A percentile compares a stretch with the other conserved stretches of the same genome.
These are phyloP conservation scores for Cebus imitator DNA, from an alignment of 2,113 vertebrate species.

Conservation along the genomic window DNA sequence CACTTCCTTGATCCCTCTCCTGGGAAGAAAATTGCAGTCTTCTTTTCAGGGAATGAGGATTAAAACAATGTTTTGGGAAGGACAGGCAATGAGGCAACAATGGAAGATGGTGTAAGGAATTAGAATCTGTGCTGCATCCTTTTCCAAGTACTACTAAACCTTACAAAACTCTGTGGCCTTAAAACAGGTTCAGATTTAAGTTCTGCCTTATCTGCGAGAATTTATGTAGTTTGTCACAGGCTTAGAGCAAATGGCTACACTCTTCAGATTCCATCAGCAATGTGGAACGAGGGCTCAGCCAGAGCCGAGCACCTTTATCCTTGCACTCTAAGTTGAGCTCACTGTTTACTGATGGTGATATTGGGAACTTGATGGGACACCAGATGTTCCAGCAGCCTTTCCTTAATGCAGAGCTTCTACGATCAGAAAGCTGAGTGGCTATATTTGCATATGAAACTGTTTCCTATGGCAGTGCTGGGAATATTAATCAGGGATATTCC, in stretches of 20 bases:
- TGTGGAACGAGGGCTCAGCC: neutral
- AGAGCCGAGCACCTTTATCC: constrained; percentile 45
- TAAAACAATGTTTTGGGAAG: neutral
- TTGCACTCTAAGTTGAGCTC: neutral
- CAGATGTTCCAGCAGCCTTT: constrained; percentile 74
- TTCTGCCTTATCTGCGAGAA: neutral
- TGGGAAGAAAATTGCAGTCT: neutral
- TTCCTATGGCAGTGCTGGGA: constrained; percentile 68
- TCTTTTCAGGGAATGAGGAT: neutral
- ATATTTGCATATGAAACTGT: constrained; percentile 78
- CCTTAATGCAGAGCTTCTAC: constrained; percentile 64
- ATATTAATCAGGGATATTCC: constrained; percentile 66
- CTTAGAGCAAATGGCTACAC: constrained; percentile 4
- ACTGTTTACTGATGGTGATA: constrained; percentile 66
- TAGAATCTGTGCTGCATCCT: neutral
- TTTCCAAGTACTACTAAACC: neutral
- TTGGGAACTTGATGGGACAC: constrained; percentile 74
- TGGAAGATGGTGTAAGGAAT: neutral
- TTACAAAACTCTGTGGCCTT: neutral
- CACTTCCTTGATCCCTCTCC: neutral
- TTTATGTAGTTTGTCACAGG: constrained; percentile 19
- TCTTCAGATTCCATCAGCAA: neutral
- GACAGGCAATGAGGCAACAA: neutral
- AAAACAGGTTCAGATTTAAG: constrained; percentile 28
- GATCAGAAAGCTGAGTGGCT: constrained; percentile 72